phyloP scores from a whole-genome alignment of 2,113 vertebrate species.

The Picathartes gymnocephalus region DNA sequence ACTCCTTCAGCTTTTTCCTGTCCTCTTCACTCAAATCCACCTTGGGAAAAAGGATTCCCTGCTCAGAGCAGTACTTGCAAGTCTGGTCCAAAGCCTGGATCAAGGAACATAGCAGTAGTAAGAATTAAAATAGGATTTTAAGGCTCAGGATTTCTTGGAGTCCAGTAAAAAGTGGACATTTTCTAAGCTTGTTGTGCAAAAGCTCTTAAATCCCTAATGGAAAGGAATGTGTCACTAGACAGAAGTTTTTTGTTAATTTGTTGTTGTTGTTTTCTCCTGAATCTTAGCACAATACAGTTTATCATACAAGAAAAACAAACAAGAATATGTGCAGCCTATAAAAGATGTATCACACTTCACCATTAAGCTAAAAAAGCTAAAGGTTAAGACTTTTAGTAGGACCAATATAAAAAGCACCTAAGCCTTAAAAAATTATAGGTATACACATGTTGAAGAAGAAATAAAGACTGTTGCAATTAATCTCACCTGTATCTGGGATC shows the following conservation, averaged over 20 bases:
- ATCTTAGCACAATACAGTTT: neutral
- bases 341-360: neutral
- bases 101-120: neutral
- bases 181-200: neutral
- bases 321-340: neutral
- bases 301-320: neutral
- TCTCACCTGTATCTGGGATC: conserved; percentile 72
- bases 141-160: neutral
- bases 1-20: conserved; percentile 64
- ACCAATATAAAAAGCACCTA: neutral
- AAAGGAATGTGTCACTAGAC: neutral
- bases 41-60: conserved; percentile 73
- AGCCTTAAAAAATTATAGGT: neutral
- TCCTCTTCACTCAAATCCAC: conserved; percentile 64
- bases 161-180: neutral
- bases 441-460: neutral
- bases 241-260: neutral
- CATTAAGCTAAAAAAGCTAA: neutral
- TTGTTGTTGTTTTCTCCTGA: neutral
- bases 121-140: conserved; percentile 21
- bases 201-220: neutral
- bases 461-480: neutral
- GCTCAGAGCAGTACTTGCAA: conserved; percentile 72
- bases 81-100: conserved; percentile 71
- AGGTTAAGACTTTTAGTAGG: neutral